A percentile compares a stretch with the other conserved stretches of the same genome.
phyloP scores from a whole-genome alignment of 2,888 invertebrate genomes.

The Micropterix aruncella region DNA sequence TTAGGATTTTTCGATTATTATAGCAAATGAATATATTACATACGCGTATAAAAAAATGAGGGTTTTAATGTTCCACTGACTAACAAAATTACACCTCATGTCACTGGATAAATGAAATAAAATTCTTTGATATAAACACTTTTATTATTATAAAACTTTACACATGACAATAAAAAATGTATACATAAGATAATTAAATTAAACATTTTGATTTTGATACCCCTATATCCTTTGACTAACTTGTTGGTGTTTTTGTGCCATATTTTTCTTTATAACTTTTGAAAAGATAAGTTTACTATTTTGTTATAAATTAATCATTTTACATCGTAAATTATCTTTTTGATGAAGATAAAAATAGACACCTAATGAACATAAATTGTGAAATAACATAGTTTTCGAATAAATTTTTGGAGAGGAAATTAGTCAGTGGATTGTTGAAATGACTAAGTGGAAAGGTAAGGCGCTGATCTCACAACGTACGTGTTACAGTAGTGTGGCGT shows the following conservation, averaged over 20 bases:
- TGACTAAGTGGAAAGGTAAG: background rate
- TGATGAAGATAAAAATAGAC: background rate
- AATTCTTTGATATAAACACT: background rate
- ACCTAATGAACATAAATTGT: background rate
- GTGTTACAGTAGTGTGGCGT: no score
- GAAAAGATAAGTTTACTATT: background rate
- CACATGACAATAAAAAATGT: background rate
- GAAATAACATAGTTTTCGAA: background rate
- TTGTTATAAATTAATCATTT: background rate
- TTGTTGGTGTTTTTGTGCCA: background rate
- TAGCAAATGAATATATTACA: background rate
- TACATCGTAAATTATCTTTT: background rate
- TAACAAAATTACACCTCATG: background rate
- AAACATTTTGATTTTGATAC: background rate
- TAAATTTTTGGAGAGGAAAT: background rate
- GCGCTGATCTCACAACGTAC: background rate
- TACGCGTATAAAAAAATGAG: background rate
- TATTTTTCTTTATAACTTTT: background rate
- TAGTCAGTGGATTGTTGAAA: background rate
- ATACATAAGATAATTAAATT: background rate
- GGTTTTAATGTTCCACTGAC: background rate
- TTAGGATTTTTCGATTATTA: background rate
- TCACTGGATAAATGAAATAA: background rate
- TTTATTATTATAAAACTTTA: background rate
- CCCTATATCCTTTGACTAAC: background rate